Evolutionary conservation across 2,113 vertebrate genomes (phyloP).

Genomic region (Laticauda laticaudata): DNA sequence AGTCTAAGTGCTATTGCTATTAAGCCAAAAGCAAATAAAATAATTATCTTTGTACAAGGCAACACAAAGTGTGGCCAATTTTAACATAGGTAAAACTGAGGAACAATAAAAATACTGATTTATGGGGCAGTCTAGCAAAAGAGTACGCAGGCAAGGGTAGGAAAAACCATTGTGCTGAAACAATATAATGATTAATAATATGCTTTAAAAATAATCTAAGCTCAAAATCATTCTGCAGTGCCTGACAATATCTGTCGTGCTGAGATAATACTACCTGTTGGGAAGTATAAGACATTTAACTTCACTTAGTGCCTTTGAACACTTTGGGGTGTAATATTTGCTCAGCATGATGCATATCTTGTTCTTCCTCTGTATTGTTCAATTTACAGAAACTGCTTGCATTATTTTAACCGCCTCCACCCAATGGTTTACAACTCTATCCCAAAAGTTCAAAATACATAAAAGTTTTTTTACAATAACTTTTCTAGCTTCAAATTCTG

Average conservation of each 20-base stretch:
- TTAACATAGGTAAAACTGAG: background rate
- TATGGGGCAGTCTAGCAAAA: slow-evolving; percentile 4
- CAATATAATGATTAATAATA: slow-evolving; percentile 31
- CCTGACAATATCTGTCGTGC: slow-evolving; percentile 51
- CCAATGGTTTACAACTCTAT: background rate
- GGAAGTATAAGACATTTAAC: slow-evolving; percentile 39
- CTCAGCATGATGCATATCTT: slow-evolving; percentile 41
- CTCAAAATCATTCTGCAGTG: slow-evolving; percentile 39
- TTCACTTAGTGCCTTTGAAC: slow-evolving; percentile 41
- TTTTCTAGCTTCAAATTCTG: background rate
- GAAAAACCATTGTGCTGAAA: slow-evolving; percentile 26
- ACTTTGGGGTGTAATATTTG: slow-evolving; percentile 55
- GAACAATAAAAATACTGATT: background rate
- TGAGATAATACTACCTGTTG: slow-evolving; percentile 58
- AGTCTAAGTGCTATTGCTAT: too few relatives aligned
- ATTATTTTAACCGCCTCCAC: slow-evolving; percentile 13
- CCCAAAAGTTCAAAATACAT: background rate
- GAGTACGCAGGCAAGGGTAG: background rate
- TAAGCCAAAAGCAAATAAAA: background rate
- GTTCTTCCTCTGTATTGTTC: slow-evolving; percentile 47
- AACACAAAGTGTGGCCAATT: background rate
- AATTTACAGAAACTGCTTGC: slow-evolving; percentile 33
- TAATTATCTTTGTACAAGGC: background rate
- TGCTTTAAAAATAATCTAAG: slow-evolving; percentile 57
- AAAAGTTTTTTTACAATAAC: background rate